Base-by-base conservation (phyloP, 2,888 invertebrate genomes). In the Anoncus sp. region DNA sequence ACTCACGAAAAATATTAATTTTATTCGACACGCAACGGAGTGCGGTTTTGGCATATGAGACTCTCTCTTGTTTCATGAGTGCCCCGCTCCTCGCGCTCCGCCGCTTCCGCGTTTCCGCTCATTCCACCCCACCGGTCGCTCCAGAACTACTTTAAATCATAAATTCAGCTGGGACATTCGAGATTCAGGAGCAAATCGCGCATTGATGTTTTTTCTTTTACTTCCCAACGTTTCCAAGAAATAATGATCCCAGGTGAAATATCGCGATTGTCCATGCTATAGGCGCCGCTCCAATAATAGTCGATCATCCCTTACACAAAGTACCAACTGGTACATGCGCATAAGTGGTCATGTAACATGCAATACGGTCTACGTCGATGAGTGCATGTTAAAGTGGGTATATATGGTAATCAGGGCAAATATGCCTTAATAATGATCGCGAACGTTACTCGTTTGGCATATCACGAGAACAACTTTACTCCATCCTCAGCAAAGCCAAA, bases 301-400 rank as follows among this genome's bases (percentile, higher is more conserved):
- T 14, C 10, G 18, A 31, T 14, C 31, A 14, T 18, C 31, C 31
- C 31, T 14, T 16, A 9, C 51, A 24, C n/a, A 27, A 24, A 38
- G n/a, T n/a, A 24, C 49, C 57, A 47, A 45, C 63, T 10, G 18
- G 62, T 63, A n/a, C 63, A 69, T 77, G 77, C 77, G 77, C 59
- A 65, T 35, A 14, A 69, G 63, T 40, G n/a, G 5, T 67, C 47
- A 49, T 55, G 27, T 35, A 43, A 47, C 31, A 62, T 62, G 62
- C 53, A 53, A 38, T 40, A 51, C n/a, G 24, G 18, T 49, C 45
- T 53, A 35, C 20, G 55, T 53, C 43, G n/a, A 55, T 4, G 62
- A 60, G 31, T 38, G 59, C 49, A 45, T 18, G 43, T 38, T 53
- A 18, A 22, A 35, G 27, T 38, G 16, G 20, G n/a, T n/a, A n/a